These are phyloP conservation scores for Acanthosepion lycidas DNA, from an alignment of 2,888 invertebrate genomes.

Conservation along the genomic window DNA sequence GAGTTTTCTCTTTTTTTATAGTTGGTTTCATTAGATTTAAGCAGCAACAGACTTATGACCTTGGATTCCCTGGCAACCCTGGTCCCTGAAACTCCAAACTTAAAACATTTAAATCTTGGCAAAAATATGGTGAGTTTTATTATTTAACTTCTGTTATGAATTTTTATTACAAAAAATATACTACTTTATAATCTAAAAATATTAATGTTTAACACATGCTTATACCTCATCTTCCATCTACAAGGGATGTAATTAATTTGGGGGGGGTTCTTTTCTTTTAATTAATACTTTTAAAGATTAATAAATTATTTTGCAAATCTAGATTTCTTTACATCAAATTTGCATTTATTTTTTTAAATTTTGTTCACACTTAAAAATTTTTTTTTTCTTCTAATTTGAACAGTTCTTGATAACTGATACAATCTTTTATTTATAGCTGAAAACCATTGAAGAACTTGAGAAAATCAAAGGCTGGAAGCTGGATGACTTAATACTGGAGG, in stretches of 20 bases:
- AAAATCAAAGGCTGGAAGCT: conserved; percentile 82
- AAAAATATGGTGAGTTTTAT: conserved; percentile 83
- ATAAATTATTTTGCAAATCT: no score
- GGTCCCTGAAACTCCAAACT: conserved; percentile 80
- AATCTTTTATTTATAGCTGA: conserved; percentile 55
- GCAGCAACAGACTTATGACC: conserved; percentile 84
- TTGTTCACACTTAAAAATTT: no score
- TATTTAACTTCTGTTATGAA: not conserved
- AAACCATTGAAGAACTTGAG: conserved; percentile 77
- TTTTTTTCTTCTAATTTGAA: no score
- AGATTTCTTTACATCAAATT: no score
- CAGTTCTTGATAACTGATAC: no score
- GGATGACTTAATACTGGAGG: conserved; percentile 84
- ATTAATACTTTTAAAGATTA: no score
- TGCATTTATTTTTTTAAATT: no score
- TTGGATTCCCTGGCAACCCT: conserved; percentile 82
- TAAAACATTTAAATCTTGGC: conserved; percentile 86
- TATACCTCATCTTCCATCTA: not conserved
- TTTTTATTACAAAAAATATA: not conserved
- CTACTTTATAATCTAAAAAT: not conserved
- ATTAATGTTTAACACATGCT: not conserved
- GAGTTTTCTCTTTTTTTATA: conserved; percentile 54
- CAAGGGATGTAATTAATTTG: no score
- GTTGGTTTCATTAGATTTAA: conserved; percentile 84
- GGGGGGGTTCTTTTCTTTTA: no score